Conservation (phyloP, 2,888 invertebrate genomes). For the Drosophila paranaensis region DNA sequence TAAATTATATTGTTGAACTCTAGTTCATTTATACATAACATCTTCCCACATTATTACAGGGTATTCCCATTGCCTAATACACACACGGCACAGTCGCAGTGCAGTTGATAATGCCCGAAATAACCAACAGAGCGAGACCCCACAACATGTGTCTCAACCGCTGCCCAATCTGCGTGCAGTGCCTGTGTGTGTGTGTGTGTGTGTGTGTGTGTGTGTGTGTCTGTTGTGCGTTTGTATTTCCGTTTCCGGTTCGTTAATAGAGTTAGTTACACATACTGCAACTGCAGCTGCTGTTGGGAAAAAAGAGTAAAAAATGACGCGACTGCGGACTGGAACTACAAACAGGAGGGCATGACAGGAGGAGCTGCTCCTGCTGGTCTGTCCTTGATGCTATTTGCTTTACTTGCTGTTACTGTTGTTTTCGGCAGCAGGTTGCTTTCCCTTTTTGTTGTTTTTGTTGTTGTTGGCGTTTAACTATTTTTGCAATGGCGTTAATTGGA, state of each 20-base stretch:
- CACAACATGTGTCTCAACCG: slow-evolving; percentile 54
- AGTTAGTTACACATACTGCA: slow-evolving; percentile 80
- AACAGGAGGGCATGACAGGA: neutral
- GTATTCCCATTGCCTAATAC: neutral
- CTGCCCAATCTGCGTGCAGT: slow-evolving; percentile 26
- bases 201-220: slow-evolving; percentile 26
- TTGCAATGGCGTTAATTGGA: slow-evolving; percentile 82
- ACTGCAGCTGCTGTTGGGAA: slow-evolving; percentile 45
- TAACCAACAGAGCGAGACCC: slow-evolving; percentile 33
- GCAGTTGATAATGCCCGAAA: slow-evolving; percentile 7
- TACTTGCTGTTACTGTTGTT: slow-evolving; percentile 45
- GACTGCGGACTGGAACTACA: slow-evolving; percentile 19
- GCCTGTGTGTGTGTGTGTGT: slow-evolving; percentile 7
- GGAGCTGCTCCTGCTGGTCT: slow-evolving; percentile 20
- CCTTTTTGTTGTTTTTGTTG: slow-evolving; percentile 29
- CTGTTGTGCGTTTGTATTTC: slow-evolving; percentile 53
- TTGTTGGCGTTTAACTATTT: slow-evolving; percentile 74
- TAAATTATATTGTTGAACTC: no score
- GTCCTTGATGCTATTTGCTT: slow-evolving; percentile 45
- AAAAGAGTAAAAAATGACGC: slow-evolving; percentile 25
- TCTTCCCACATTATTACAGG: neutral
- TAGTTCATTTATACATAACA: no score
- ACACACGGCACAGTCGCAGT: neutral
- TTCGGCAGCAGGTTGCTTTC: slow-evolving; percentile 35
- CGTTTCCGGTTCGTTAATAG: slow-evolving; percentile 82